Conservation (phyloP, 2,888 invertebrate genomes). For the Xestia ashworthii region DNA sequence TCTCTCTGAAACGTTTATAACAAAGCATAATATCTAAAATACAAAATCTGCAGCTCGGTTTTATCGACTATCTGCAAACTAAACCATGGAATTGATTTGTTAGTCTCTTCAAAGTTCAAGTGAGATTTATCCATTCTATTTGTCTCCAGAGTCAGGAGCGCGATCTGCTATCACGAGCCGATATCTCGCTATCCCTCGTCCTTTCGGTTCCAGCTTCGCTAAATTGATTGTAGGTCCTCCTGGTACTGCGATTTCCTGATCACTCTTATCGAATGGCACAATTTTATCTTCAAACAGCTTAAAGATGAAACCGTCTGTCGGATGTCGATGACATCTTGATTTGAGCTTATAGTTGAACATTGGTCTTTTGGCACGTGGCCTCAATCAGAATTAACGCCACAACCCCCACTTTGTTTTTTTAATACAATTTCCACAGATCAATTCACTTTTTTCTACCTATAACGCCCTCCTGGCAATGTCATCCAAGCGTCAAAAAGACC, state of each 20-base stretch:
- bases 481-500: background rate
- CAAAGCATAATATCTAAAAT: background rate
- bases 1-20: background rate
- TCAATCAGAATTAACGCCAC: background rate
- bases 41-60: conserved; percentile 1
- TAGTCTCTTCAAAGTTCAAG: conserved; percentile 60
- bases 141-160: conserved; percentile 60
- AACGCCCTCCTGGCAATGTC: background rate
- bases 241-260: conserved; percentile 53
- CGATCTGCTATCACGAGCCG: conserved; percentile 52
- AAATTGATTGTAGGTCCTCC: conserved; percentile 61
- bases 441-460: background rate
- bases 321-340: conserved; percentile 30
- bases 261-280: conserved; percentile 48
- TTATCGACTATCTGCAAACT: background rate
- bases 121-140: conserved; percentile 69
- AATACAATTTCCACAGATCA: background rate
- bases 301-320: conserved; percentile 26
- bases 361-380: background rate
- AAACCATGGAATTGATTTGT: conserved; percentile 50
- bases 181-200: conserved; percentile 60
- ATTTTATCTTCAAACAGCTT: conserved; percentile 53
- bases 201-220: conserved; percentile 55
- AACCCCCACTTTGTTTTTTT: background rate
- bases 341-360: background rate